Base-by-base conservation (phyloP, 2,888 invertebrate genomes). In the Cryptocephalus primarius region DNA sequence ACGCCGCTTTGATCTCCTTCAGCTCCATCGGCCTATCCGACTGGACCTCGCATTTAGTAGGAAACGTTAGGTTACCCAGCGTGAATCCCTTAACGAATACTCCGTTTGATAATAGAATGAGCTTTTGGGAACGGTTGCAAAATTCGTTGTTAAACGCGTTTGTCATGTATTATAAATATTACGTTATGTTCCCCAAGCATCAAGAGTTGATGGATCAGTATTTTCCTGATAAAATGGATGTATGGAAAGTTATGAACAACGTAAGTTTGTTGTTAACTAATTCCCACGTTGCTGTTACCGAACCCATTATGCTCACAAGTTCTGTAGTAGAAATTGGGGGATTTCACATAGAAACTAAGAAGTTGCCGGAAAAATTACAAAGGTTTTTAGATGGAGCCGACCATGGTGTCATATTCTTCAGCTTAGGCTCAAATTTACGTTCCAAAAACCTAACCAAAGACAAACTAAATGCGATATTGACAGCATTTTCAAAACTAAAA, bases 261-360 rank as follows among this genome's bases (percentile, higher is more conserved):
- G 52, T 56, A 0, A 60, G 61, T 38, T 48, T 68, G 39, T 52
- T 65, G 40, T 45, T 68, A 8, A 39, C 62, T 8, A 65, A 65
- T 47, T 65, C 66, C 1, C 78, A 80, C 57, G 73, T 72, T 38
- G 74, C 72, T 56, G 70, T 73, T 47, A 71, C 73, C 32, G 56
- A 65, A 8, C 67, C 75, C 1, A 58, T 64, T 6, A 74, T 77
- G 0, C 66, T 74, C 38, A 65, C 75, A 1, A 76, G 76, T 0
- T 75, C 75, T 55, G 66, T 75, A 45, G 61, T 78, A 1, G 77
- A 79, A 59, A 68, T 79, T 41, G 22, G 78, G 9, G 79, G 79
- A 34, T 56, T 73, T 39, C 79, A 79, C 36, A 52, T 65, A 36
- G 47, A 43, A 12, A 33, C 49, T 8, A 51, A 46, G 10, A 44